Evolutionary conservation across 1,140 invertebrate genomes (phyloP), one percentile per base, ranked within the genome.

Genomic region (Heliconius hermathena): DNA sequence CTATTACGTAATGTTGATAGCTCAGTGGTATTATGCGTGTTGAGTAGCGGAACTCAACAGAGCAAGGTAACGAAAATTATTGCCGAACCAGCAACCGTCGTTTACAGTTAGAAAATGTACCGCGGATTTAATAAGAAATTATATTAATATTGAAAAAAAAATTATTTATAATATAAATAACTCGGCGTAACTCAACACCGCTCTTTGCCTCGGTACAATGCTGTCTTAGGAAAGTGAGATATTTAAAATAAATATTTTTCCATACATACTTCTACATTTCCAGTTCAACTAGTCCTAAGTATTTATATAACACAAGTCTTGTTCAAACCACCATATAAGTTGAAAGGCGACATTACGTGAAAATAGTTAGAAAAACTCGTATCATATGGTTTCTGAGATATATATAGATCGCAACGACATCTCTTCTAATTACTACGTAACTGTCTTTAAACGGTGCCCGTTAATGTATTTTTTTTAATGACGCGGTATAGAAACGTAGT

Each of bases 361-460:
- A 22, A 60, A n/a, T 60, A 60, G n/a, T 22, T 60, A 22, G 57
- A 60, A 60, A 60, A 60, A 60, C 57, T 60, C 2, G 20, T 22
- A 60, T 60, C 9, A 26, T 60, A n/a, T 60, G n/a, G 57, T 60
- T 0, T 11, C 9, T 60, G 57, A 60, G 57, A 60, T 60, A 60
- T 60, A 22, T 60, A 60, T 60, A 60, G 57, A 60, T n/a, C n/a
- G 20, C 8, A 1, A 13, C 57, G n/a, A 60, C n/a, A 22, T 60
- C 22, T 60, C 57, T 60, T 60, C 57, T 60, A 60, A 60, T 11
- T n/a, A 60, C 57, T 60, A 60, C 8, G 57, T 60, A 60, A 60
- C 57, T 60, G 57, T 60, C 57, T 60, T n/a, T 46, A 11, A 60
- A 22, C n/a, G 20, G n/a, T 11, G 57, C 22, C 57, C 41, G 57